Conservation (phyloP, 2,888 invertebrate genomes). For the Rhabditoides inermis region DNA sequence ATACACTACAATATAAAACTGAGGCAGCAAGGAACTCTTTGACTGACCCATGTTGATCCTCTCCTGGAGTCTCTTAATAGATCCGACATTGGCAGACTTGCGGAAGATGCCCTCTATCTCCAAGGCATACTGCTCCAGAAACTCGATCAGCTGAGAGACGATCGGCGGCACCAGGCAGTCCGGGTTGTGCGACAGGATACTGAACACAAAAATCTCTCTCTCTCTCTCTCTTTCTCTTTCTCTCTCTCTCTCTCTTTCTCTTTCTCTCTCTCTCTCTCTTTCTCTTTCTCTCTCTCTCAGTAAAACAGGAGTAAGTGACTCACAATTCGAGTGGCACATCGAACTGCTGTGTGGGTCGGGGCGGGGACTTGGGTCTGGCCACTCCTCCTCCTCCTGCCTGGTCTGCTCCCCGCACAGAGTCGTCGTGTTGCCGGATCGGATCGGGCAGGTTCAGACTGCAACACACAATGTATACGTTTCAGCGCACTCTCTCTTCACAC, state of each 20-base stretch:
- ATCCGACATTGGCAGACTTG: constrained; percentile 75
- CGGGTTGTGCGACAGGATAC: constrained; percentile 75
- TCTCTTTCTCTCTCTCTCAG: background rate
- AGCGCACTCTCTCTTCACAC: too few relatives aligned
- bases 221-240: background rate
- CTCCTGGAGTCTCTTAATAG: constrained; percentile 75
- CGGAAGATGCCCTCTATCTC: constrained; percentile 86
- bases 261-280: background rate
- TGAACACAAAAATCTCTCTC: constrained; percentile 43
- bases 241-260: background rate
- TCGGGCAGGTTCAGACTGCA: constrained; percentile 27
- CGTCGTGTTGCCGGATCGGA: constrained; percentile 31
- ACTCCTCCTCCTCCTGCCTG: constrained; percentile 54
- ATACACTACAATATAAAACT: too few relatives aligned
- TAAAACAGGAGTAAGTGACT: constrained; percentile 34
- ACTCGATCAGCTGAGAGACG: constrained; percentile 80
- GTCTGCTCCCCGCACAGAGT: background rate
- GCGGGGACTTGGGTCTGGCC: constrained; percentile 38
- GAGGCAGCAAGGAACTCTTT: too few relatives aligned
- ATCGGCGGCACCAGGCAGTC: constrained; percentile 81
- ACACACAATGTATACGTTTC: too few relatives aligned
- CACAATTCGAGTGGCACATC: constrained; percentile 80
- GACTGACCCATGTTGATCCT: constrained; percentile 74
- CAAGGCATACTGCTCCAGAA: constrained; percentile 58
- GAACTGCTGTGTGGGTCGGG: constrained; percentile 76